Evolutionary conservation across 2,113 vertebrate genomes (phyloP).

Genomic region (Caretta caretta): DNA sequence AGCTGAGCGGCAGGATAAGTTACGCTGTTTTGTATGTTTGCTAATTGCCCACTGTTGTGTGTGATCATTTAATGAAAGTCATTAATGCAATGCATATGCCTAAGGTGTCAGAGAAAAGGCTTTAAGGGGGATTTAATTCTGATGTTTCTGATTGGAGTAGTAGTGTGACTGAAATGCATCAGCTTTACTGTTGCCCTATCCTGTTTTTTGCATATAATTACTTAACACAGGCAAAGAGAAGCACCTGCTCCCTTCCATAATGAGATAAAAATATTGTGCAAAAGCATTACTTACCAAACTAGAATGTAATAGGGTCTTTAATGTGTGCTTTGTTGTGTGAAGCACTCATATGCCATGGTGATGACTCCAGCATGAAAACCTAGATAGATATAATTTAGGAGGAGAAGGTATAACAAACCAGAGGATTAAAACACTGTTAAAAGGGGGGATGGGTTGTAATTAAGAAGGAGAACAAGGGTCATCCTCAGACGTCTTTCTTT

Average conservation of each 20-base stretch:
- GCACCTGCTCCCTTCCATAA: fast-evolving
- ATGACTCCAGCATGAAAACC: not conserved
- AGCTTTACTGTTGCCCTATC: not conserved
- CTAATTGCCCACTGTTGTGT: not conserved
- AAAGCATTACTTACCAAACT: fast-evolving
- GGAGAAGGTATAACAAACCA: not conserved
- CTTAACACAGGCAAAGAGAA: fast-evolving
- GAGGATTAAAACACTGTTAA: not conserved
- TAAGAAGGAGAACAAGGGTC: not conserved
- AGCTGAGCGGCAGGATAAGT: not conserved
- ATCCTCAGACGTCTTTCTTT: not conserved
- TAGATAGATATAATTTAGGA: not conserved
- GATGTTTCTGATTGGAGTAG: fast-evolving
- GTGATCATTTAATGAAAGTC: not conserved
- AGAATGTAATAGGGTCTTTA: not conserved
- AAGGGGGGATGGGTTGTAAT: not conserved
- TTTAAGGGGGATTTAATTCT: not conserved
- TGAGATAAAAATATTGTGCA: not conserved
- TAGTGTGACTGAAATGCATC: not conserved
- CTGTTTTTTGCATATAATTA: not conserved
- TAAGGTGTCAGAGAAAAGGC: not conserved
- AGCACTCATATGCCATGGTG: fast-evolving
- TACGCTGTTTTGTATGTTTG: not conserved
- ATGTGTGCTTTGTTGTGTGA: not conserved
- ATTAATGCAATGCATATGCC: fast-evolving